Conservation (phyloP, 2,888 invertebrate species). For the Steinernema scapterisci region DNA sequence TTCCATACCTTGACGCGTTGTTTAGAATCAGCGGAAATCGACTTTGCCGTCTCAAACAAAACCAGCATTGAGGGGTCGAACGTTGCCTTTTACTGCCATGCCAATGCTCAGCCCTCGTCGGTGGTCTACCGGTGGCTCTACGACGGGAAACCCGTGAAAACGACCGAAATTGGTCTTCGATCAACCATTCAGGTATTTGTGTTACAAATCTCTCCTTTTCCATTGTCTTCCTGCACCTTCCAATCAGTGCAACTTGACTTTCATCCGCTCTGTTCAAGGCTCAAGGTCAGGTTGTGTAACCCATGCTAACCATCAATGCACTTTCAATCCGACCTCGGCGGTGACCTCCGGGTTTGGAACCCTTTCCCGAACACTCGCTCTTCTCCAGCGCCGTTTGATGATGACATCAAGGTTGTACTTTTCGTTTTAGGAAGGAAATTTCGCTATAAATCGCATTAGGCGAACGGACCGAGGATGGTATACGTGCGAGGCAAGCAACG, state of each 20-base stretch:
- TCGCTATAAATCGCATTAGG: conserved; percentile 56
- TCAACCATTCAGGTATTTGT: conserved; percentile 51
- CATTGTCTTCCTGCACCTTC: conserved; percentile 14
- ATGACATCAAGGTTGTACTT: conserved; percentile 31
- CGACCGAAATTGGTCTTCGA: conserved; percentile 55
- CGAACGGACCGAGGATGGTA: conserved; percentile 61
- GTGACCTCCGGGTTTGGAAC: conserved; percentile 11
- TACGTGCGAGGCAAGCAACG: conserved; percentile 58
- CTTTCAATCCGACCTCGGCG: background rate
- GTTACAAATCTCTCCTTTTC: background rate
- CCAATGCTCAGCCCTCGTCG: conserved; percentile 53
- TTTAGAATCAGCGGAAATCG: conserved; percentile 48
- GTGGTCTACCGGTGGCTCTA: conserved; percentile 59
- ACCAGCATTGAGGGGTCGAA: conserved; percentile 60
- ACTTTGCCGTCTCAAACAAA: conserved; percentile 54
- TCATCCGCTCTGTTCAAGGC: background rate
- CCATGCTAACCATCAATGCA: conserved; percentile 22
- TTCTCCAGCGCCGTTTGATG: background rate
- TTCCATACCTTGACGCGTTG: background rate
- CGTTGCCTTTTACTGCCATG: conserved; percentile 64
- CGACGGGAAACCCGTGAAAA: conserved; percentile 53
- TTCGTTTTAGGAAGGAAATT: conserved; percentile 57
- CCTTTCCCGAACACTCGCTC: background rate
- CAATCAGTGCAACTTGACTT: background rate
- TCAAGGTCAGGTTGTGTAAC: conserved; percentile 25